Base-by-base conservation (phyloP, 2,797 vertebrate genomes). In the Pseudochaenichthys georgianus region DNA sequence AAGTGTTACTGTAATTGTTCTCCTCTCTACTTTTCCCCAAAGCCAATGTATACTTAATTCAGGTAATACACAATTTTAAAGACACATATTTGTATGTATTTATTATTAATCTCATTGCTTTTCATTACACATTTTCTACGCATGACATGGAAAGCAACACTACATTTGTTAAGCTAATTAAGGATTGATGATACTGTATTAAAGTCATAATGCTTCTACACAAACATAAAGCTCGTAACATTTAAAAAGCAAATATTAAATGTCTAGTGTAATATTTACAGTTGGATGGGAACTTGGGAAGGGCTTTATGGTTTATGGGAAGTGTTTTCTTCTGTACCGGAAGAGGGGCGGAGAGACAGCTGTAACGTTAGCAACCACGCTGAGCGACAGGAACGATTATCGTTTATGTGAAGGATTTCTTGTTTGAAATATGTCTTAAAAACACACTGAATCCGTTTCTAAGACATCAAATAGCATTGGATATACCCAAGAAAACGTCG, bases 311-410 rank as follows among this genome's bases (percentile, higher is more conserved):
- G 58, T 12, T 70, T 67, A 5, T 42, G 1, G 34, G 34, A 38
- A 12, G 13, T 34, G 12, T 45, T 51, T 28, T 38, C 51, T 75
- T 34, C 83, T 65, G 9, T 72, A 89, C 80, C 87, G 85, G 88
- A 91, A 93, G 87, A 70, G 75, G 80, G 91, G 93, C 92, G 93
- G 88, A 70, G 90, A 3, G 90, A 3, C 80, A 80, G 65, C 21
- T 65, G 91, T 89, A 92, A 92, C 88, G 89, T 89, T 93, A 91
- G 92, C 87, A 93, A 92, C 91, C 92, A 94, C 90, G 90, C 92
- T 81, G 86, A 82, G 87, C 62, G 73, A 70, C 84, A 52, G 84
- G 62, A 70, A 28, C 83, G 66, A 67, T 51, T 62, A 9, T 41
- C 84, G 64, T 68, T 66, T 59, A 75, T 54, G 78, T 77, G 75